A percentile compares a stretch with the other conserved stretches of the same genome.
Evolutionary conservation across 2,888 invertebrate species (phyloP).

Genomic region (Operophtera brumata): DNA sequence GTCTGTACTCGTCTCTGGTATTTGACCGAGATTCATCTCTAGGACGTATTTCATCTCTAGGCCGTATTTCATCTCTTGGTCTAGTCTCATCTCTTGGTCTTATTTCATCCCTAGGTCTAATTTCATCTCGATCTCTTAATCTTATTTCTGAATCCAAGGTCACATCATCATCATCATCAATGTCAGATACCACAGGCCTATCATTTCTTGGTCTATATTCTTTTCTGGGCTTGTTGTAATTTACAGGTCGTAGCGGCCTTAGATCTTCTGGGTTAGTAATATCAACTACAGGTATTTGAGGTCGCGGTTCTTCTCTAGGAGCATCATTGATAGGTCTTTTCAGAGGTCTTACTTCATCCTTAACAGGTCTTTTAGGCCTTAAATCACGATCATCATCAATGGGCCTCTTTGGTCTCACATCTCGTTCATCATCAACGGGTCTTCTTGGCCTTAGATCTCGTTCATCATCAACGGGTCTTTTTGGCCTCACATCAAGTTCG

Average conservation of each 20-base stretch:
- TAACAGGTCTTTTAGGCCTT: conserved; percentile 20
- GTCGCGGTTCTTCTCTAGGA: conserved; percentile 31
- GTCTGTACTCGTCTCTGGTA: conserved; percentile 52
- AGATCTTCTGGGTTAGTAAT: conserved; percentile 45
- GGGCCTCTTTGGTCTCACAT: conserved; percentile 28
- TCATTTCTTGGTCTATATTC: conserved; percentile 38
- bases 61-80: conserved; percentile 35
- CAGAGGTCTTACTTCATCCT: conserved; percentile 35
- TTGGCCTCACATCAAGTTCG: conserved; percentile 40
- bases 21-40: conserved; percentile 43
- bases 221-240: conserved; percentile 37
- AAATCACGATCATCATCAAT: conserved; percentile 21
- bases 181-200: conserved; percentile 16
- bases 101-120: conserved; percentile 34
- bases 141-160: conserved; percentile 33
- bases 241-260: conserved; percentile 43
- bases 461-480: conserved; percentile 27
- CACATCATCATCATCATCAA: conserved; percentile 33
- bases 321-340: conserved; percentile 14
- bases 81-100: conserved; percentile 38
- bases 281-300: conserved; percentile 40
- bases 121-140: conserved; percentile 40
- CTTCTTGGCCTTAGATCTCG: conserved; percentile 31
- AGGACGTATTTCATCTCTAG: conserved; percentile 41
- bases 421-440: conserved; percentile 20